Percentiles rank a stretch among this genome's conserved stretches.
Evolutionary conservation across 2,888 invertebrate species (phyloP).

Genomic region (Callyntrura sp.): DNA sequence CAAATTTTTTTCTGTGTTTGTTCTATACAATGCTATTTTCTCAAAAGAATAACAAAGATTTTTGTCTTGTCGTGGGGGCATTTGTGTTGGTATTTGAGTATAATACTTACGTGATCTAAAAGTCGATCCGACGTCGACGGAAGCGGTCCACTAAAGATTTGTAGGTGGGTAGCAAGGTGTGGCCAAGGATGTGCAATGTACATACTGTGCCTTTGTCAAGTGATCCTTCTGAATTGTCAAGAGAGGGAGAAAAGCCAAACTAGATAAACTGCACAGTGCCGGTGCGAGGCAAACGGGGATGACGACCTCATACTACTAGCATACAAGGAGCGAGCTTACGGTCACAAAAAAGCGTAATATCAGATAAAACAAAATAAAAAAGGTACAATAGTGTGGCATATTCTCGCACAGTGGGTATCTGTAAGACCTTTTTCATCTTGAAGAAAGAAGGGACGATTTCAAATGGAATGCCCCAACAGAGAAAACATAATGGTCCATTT

Average conservation of each 20-base stretch:
- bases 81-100: conserved; percentile 53
- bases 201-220: conserved; percentile 67
- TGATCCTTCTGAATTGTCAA: conserved; percentile 60
- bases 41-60: conserved; percentile 19
- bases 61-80: conserved; percentile 42
- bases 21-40: conserved; percentile 15
- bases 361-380: conserved; percentile 64
- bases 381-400: conserved; percentile 14
- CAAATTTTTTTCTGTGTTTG: neutral
- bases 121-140: conserved; percentile 72
- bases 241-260: conserved; percentile 32
- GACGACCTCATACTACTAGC: neutral
- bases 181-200: conserved; percentile 72
- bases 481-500: conserved; percentile 80
- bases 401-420: conserved; percentile 69
- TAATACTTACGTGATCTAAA: conserved; percentile 61
- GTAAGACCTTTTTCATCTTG: conserved; percentile 58
- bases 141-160: conserved; percentile 77
- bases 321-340: neutral
- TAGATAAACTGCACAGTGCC: neutral
- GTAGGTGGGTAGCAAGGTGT: conserved; percentile 76
- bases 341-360: conserved; percentile 63
- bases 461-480: conserved; percentile 65
- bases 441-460: conserved; percentile 61
- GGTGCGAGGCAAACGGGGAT: neutral